phyloP scores from a whole-genome alignment of 2,888 invertebrate genomes.

The Adineta ricciae region DNA sequence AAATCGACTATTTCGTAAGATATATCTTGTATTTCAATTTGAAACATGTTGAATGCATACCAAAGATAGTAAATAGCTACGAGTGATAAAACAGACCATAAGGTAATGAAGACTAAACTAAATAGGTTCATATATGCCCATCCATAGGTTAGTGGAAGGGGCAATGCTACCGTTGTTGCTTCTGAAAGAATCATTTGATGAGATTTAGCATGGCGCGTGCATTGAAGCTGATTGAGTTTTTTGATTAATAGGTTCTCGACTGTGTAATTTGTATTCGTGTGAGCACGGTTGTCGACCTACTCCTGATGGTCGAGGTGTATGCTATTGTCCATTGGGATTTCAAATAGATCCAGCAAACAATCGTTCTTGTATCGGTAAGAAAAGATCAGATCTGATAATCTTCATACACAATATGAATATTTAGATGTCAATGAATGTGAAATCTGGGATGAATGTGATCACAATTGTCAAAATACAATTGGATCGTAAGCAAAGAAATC shows the following conservation, averaged over 20 bases:
- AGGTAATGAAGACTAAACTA: not conserved
- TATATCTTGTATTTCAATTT: conserved; percentile 1
- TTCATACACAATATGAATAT: too few species aligned
- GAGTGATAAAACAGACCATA: not conserved
- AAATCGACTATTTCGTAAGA: conserved; percentile 4
- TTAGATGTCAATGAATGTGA: conserved; percentile 71
- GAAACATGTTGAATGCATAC: not conserved
- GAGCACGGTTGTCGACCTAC: conserved; percentile 83
- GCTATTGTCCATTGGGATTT: conserved; percentile 80
- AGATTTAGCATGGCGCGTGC: not conserved
- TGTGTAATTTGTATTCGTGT: conserved; percentile 72
- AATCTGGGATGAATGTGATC: conserved; percentile 65
- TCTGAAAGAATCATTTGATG: not conserved
- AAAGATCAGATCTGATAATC: too few species aligned
- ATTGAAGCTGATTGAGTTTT: not conserved
- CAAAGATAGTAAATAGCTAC: not conserved
- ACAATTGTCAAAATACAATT: conserved; percentile 75
- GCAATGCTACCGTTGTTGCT: not conserved
- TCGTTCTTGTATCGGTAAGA: conserved; percentile 64
- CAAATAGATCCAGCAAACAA: conserved; percentile 62
- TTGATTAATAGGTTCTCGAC: not conserved
- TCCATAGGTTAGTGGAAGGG: not conserved
- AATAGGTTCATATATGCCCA: not conserved
- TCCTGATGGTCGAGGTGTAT: conserved; percentile 68
- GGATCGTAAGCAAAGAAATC: conserved; percentile 58